These are phyloP conservation scores for Clistopyga incitator DNA, from an alignment of 2,888 invertebrate genomes.

Conservation along the genomic window DNA sequence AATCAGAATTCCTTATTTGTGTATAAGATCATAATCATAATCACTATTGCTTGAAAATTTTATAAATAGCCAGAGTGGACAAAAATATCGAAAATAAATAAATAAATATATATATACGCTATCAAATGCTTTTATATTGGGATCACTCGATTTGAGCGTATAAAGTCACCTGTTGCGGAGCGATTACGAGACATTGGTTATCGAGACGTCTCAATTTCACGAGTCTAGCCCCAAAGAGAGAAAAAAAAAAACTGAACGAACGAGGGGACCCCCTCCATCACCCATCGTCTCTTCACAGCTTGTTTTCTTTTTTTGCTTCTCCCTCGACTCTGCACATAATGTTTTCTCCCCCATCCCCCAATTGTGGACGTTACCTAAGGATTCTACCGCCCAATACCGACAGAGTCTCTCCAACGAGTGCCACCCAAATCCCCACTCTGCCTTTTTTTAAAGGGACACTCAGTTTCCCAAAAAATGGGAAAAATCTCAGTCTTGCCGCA, in stretches of 20 bases:
- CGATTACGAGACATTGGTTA: constrained; percentile 81
- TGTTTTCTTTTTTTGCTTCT: constrained; percentile 54
- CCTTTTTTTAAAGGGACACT: constrained; percentile 52
- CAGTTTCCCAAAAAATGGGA: constrained; percentile 75
- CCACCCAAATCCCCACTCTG: constrained; percentile 50
- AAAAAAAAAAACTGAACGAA: constrained; percentile 61
- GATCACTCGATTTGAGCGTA: constrained; percentile 43
- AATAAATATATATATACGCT: background rate
- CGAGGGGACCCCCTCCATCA: constrained; percentile 69
- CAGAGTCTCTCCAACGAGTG: constrained; percentile 26
- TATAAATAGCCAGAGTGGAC: background rate
- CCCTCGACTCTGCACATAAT: constrained; percentile 43
- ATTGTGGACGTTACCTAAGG: constrained; percentile 55
- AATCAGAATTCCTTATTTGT: background rate
- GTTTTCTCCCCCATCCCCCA: constrained; percentile 64
- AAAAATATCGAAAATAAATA: background rate
- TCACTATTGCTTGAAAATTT: background rate
- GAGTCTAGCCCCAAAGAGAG: constrained; percentile 69
- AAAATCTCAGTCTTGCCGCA: constrained; percentile 71
- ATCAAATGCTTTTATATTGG: background rate
- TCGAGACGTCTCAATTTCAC: constrained; percentile 83
- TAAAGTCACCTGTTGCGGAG: constrained; percentile 80
- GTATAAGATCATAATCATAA: background rate
- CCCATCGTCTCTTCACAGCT: constrained; percentile 59
- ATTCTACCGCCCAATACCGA: constrained; percentile 69